phyloP scores from a whole-genome alignment of 2,113 vertebrate species.

The Panthera leo region DNA sequence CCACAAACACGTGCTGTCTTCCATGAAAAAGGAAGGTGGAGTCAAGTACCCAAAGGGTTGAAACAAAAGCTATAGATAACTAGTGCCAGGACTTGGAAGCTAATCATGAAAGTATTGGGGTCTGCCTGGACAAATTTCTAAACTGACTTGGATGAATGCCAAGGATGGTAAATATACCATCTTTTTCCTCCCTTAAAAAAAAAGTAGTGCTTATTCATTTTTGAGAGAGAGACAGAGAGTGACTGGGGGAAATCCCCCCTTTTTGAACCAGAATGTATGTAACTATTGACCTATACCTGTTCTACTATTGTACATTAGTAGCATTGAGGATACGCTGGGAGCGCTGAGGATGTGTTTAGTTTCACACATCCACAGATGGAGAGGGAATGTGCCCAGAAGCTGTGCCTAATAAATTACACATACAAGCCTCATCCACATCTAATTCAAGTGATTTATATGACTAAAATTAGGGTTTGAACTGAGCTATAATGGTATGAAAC shows the following conservation, averaged over 20 bases:
- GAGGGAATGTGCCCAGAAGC: neutral
- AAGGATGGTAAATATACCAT: neutral
- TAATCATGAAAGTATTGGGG: neutral
- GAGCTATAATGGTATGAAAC: neutral
- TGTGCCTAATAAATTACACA: neutral
- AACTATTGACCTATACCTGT: accelerated
- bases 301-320: neutral
- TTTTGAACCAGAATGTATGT: neutral
- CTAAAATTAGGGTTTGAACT: neutral
- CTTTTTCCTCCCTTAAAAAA: too few relatives aligned
- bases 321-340: neutral
- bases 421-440: neutral
- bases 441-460: neutral
- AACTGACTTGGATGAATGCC: neutral
- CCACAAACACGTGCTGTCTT: neutral
- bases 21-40: neutral
- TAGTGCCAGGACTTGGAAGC: neutral
- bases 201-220: too few relatives aligned
- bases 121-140: neutral
- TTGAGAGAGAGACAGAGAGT: too few relatives aligned
- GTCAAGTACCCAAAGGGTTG: neutral
- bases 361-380: neutral
- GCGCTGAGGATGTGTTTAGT: neutral
- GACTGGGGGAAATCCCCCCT: too few relatives aligned
- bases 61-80: neutral